These are phyloP conservation scores for Daktulosphaira vitifoliae DNA, from an alignment of 1,140 invertebrate species.

Conservation along the genomic window DNA sequence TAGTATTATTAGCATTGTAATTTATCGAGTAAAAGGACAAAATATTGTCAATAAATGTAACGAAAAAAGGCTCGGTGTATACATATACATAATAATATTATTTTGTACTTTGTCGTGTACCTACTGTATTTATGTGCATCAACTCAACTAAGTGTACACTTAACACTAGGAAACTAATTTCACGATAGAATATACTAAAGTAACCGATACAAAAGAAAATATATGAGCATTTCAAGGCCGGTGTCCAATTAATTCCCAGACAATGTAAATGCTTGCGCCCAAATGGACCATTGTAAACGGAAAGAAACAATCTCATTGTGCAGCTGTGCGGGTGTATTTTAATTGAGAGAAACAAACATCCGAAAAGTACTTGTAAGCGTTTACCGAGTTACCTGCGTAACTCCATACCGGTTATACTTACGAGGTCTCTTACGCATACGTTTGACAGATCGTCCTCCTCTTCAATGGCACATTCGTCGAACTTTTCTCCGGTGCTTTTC, in stretches of 20 bases:
- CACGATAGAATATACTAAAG: constrained; percentile 6
- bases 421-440: constrained; percentile 40
- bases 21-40: no score
- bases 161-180: constrained; percentile 21
- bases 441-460: constrained; percentile 40
- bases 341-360: constrained; percentile 23
- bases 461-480: constrained; percentile 21
- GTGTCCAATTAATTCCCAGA: constrained; percentile 25
- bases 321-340: background rate
- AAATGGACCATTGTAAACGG: constrained; percentile 25
- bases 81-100: no score
- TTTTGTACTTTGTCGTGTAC: background rate
- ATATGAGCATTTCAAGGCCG: constrained; percentile 22
- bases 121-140: no score
- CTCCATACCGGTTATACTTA: constrained; percentile 35
- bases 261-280: constrained; percentile 31
- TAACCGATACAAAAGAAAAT: constrained; percentile 26
- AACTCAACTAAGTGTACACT: background rate
- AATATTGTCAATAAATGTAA: no score
- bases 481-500: background rate
- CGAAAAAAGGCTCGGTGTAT: no score
- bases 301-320: constrained; percentile 17
- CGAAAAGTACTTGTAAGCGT: background rate
- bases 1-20: no score
- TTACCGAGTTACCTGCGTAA: background rate